Conservation (phyloP, 2,113 vertebrate genomes). For the Semnornis frantzii region DNA sequence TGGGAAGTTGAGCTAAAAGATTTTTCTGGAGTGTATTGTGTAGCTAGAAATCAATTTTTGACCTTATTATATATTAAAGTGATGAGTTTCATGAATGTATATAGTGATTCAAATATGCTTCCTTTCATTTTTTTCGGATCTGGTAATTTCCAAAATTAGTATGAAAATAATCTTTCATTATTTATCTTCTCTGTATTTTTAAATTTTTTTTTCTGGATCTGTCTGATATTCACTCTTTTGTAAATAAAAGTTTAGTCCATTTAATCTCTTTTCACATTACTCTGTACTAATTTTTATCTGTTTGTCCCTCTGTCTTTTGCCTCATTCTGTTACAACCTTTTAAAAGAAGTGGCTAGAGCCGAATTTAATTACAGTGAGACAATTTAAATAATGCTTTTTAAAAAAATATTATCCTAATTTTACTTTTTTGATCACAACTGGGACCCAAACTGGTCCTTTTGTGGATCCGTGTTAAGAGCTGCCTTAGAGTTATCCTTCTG, state of each 20-base stretch:
- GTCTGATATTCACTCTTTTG: not conserved
- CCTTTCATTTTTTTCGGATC: not conserved
- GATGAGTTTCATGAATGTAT: not conserved
- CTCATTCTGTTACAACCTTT: not conserved
- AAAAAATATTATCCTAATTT: not conserved
- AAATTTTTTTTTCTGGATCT: not conserved
- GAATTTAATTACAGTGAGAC: not conserved
- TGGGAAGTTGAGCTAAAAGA: not conserved
- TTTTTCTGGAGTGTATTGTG: not conserved
- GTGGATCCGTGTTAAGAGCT: not conserved
- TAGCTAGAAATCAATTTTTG: not conserved
- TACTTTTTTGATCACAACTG: not conserved
- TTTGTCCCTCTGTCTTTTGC: not conserved
- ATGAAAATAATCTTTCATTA: not conserved
- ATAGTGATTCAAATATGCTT: not conserved
- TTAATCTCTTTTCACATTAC: not conserved
- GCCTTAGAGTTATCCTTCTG: not conserved
- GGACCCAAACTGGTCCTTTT: not conserved
- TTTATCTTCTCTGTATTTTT: not conserved
- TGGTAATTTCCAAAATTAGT: not conserved
- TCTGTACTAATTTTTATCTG: not conserved
- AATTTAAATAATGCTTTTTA: not conserved
- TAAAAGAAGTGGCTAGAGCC: not conserved
- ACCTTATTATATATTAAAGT: not conserved
- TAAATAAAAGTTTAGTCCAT: not conserved